Percentiles rank a stretch among this genome's conserved stretches.
phyloP scores from a whole-genome alignment of 2,797 vertebrate species.

The Xenentodon cancila region DNA sequence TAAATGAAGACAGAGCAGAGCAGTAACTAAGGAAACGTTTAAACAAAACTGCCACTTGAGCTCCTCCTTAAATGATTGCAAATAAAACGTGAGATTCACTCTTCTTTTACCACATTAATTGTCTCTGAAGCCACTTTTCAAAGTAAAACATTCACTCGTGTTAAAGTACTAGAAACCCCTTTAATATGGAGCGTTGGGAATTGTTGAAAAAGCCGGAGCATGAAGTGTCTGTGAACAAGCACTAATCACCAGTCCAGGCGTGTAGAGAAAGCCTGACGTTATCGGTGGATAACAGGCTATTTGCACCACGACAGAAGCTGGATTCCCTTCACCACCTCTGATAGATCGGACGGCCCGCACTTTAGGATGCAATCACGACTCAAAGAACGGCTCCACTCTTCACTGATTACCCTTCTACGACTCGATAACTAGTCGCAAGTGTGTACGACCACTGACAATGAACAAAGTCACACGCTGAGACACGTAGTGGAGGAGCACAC shows the following conservation, averaged over 20 bases:
- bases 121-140: neutral
- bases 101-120: neutral
- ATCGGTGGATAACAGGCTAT: constrained; percentile 54
- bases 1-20: neutral
- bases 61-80: neutral
- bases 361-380: constrained; percentile 31
- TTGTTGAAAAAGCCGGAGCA: constrained; percentile 33
- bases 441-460: constrained; percentile 69
- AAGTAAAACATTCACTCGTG: constrained; percentile 11
- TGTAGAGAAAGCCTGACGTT: constrained; percentile 38
- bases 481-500: constrained; percentile 58
- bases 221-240: constrained; percentile 46
- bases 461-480: constrained; percentile 62
- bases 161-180: constrained; percentile 20
- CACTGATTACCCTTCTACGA: constrained; percentile 23
- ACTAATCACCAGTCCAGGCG: constrained; percentile 45
- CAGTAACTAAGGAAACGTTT: no score
- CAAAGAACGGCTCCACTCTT: constrained; percentile 19
- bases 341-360: constrained; percentile 31
- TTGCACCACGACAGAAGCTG: constrained; percentile 33
- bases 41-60: neutral
- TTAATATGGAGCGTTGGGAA: constrained; percentile 26
- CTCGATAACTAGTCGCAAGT: constrained; percentile 40
- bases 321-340: constrained; percentile 32
- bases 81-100: neutral